Evolutionary conservation across 1,140 invertebrate species (phyloP).

Genomic region (Drosophila busckii): DNA sequence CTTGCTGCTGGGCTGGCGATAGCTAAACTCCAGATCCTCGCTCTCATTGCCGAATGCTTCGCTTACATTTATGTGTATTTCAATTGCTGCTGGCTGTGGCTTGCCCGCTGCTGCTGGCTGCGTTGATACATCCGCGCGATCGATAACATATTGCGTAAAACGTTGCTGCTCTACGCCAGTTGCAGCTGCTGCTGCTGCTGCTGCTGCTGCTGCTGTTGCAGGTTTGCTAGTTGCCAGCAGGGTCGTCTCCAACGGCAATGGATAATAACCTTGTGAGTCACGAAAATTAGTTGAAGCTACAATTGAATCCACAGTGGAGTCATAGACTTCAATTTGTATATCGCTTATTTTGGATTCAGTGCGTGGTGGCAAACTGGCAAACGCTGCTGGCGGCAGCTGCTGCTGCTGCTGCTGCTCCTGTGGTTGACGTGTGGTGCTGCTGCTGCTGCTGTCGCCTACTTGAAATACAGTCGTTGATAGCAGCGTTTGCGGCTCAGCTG

Average conservation of each 20-base stretch:
- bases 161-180: constrained; percentile 42
- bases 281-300: constrained; percentile 70
- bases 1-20: constrained; percentile 45
- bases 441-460: constrained; percentile 48
- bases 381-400: constrained; percentile 1
- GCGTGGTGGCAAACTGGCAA: too few relatives aligned
- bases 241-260: constrained; percentile 31
- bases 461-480: constrained; percentile 70
- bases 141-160: constrained; percentile 73
- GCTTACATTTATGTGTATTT: constrained; percentile 76
- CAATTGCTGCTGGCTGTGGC: constrained; percentile 70
- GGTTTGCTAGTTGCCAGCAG: constrained; percentile 34
- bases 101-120: constrained; percentile 55
- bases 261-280: constrained; percentile 52
- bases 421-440: constrained; percentile 36
- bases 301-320: constrained; percentile 71
- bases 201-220: too few relatives aligned
- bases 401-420: constrained; percentile 1
- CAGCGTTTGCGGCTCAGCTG: constrained; percentile 30
- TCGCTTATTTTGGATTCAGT: constrained; percentile 74
- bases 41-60: constrained; percentile 70
- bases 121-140: constrained; percentile 65
- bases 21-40: constrained; percentile 72
- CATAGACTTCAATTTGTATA: constrained; percentile 76
- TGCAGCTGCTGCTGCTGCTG: too few relatives aligned